Base-by-base conservation (phyloP, 1,140 invertebrate genomes). In the Conus betulinus region DNA sequence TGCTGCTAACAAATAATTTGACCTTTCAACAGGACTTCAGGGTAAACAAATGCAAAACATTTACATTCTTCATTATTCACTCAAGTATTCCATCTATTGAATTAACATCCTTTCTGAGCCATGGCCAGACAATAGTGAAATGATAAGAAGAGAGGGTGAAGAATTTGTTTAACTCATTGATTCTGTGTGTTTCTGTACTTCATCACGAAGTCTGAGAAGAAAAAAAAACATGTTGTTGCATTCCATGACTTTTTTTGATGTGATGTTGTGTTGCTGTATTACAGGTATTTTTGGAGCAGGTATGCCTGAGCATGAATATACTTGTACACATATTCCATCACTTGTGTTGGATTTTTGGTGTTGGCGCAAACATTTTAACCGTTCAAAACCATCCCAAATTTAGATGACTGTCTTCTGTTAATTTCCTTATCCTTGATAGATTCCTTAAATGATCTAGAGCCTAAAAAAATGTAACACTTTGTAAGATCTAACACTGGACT, bases 221-320 rank as follows among this genome's bases (percentile, higher is more conserved):
- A 17, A 71, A 71, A 71, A n/a, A 7, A n/a, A 71, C 60, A 63
- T 20, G 60, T 17, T 84, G 53, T 17, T 84, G 57, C 55, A 60
- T 63, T 84, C 17, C 23, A 27, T 84, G 23, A 39, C 39, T 81
- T 81, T 51, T n/a, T 67, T 60, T 63, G 23, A 71, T 23, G 20
- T 6, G 23, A 20, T 71, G 6, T 25, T n/a, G 8, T 84, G 82
- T n/a, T 87, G 71, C 39, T 76, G 53, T 53, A 71, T 87, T 87
- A 87, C 85, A 87, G 85, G 85, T 87, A 87, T 87, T 57, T 87
- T 87, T 87, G 85, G 85, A 87, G 27, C 85, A 87, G 85, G 85
- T 87, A 87, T 87, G 85, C 85, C 74, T 52, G 76, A 51, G 85
- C 85, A 87, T 87, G 85, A 87, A 78, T 15, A 55, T 60, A 63